Conservation (phyloP, 2,888 invertebrate genomes). For the Galeruca laticollis region DNA sequence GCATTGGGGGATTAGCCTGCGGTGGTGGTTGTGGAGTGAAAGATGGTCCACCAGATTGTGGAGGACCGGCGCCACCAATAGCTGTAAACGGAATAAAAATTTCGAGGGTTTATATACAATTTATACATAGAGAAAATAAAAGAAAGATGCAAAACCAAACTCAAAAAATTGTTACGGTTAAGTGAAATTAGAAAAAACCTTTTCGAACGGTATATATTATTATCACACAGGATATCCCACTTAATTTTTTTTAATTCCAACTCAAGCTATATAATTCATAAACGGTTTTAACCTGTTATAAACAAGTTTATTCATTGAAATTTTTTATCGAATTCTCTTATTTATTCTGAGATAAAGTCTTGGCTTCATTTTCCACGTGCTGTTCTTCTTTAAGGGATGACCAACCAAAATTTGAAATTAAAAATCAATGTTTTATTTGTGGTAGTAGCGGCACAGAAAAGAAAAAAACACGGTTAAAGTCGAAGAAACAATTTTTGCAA, state of each 20-base stretch:
- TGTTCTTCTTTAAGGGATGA: too few species aligned
- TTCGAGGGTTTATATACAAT: conserved; percentile 45
- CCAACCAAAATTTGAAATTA: too few species aligned
- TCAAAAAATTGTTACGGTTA: conserved; percentile 45
- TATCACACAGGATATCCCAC: conserved; percentile 33
- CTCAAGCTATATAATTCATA: conserved; percentile 9
- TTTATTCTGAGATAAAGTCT: too few species aligned
- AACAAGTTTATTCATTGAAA: too few species aligned
- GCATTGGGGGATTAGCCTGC: conserved; percentile 68
- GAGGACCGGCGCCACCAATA: conserved; percentile 68
- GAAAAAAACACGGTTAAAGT: too few species aligned
- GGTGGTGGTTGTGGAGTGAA: conserved; percentile 77
- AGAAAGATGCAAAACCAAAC: conserved; percentile 48
- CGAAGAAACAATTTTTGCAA: too few species aligned
- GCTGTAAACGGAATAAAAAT: conserved; percentile 58
- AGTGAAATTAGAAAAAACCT: conserved; percentile 40
- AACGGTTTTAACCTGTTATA: neutral
- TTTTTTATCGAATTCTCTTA: too few species aligned
- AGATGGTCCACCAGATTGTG: conserved; percentile 72
- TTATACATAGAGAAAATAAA: conserved; percentile 37
- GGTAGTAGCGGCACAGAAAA: too few species aligned
- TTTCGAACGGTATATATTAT: conserved; percentile 28
- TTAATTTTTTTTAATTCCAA: conserved; percentile 7
- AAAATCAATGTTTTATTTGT: too few species aligned
- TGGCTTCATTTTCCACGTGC: too few species aligned